These are phyloP conservation scores for Ypsolopha scabrella DNA, from an alignment of 2,888 invertebrate genomes.

Conservation along the genomic window DNA sequence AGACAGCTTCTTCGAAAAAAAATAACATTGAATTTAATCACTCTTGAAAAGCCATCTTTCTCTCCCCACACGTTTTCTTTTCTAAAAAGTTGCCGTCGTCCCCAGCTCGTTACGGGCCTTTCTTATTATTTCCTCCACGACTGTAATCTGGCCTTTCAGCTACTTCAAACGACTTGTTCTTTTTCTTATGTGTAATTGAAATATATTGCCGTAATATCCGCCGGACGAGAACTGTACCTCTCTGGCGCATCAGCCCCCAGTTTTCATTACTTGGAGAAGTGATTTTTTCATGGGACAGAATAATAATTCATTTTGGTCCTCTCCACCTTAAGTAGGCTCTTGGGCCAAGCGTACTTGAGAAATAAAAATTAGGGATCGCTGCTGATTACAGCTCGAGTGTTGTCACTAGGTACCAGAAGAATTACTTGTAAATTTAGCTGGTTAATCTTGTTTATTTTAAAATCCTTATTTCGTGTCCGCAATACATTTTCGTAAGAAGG, in stretches of 20 bases:
- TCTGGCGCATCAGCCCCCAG: constrained; percentile 60
- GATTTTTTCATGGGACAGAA: constrained; percentile 60
- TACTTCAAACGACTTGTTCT: constrained; percentile 69
- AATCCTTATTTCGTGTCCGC: too few species aligned
- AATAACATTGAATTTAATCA: constrained; percentile 31
- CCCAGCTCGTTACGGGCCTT: constrained; percentile 55
- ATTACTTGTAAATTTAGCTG: neutral
- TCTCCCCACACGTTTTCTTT: constrained; percentile 47
- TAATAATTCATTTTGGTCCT: constrained; percentile 65
- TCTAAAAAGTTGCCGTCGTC: constrained; percentile 44
- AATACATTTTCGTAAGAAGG: too few species aligned
- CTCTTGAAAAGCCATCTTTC: constrained; percentile 27
- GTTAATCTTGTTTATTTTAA: too few species aligned
- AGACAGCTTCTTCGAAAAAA: constrained; percentile 3
- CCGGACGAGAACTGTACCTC: constrained; percentile 56
- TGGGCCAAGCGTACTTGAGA: constrained; percentile 37
- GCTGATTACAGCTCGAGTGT: constrained; percentile 16
- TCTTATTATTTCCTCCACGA: constrained; percentile 61
- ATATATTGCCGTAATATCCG: constrained; percentile 70
- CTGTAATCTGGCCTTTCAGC: constrained; percentile 67
- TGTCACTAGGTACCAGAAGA: neutral
- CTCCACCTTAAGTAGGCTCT: constrained; percentile 36
- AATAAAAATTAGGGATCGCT: constrained; percentile 9
- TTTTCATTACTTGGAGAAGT: constrained; percentile 65
- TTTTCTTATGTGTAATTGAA: constrained; percentile 71